A percentile compares a stretch with the other conserved stretches of the same genome.
phyloP scores from a whole-genome alignment of 2,888 invertebrate genomes.

The Pseudolycoriella hygida region DNA sequence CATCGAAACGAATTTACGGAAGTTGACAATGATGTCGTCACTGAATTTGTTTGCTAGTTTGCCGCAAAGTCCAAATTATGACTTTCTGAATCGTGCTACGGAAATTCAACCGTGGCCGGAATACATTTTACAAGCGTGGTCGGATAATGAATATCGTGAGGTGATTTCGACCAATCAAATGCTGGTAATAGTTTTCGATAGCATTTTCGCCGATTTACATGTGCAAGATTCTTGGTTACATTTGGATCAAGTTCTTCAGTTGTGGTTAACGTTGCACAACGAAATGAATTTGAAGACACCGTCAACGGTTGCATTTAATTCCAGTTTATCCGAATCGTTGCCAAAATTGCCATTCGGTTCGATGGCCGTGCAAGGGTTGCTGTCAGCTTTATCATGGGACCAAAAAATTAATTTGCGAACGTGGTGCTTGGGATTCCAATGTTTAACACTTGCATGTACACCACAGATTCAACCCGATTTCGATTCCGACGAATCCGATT shows the following conservation, averaged over 20 bases:
- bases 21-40: constrained; percentile 45
- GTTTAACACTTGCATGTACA: constrained; percentile 50
- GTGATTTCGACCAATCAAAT: constrained; percentile 34
- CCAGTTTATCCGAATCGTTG: constrained; percentile 23
- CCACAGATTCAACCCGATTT: constrained; percentile 28
- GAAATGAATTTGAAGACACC: constrained; percentile 24
- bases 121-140: constrained; percentile 30
- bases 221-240: constrained; percentile 48
- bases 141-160: constrained; percentile 33
- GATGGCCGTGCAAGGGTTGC: constrained; percentile 43
- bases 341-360: constrained; percentile 47
- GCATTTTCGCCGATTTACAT: constrained; percentile 47
- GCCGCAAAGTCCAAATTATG: constrained; percentile 24
- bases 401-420: constrained; percentile 51
- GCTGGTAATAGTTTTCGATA: constrained; percentile 50
- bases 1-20: constrained; percentile 56
- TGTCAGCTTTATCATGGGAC: constrained; percentile 46
- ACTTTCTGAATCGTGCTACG: constrained; percentile 18
- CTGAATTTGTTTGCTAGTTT: constrained; percentile 24
- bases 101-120: constrained; percentile 29
- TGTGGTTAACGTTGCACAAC: constrained; percentile 76
- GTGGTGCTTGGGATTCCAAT: constrained; percentile 58
- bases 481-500: constrained; percentile 15
- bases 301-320: constrained; percentile 34
- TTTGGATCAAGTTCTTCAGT: constrained; percentile 65